Conservation (phyloP, 1,140 invertebrate species). For the Sycophaga agraensis region DNA sequence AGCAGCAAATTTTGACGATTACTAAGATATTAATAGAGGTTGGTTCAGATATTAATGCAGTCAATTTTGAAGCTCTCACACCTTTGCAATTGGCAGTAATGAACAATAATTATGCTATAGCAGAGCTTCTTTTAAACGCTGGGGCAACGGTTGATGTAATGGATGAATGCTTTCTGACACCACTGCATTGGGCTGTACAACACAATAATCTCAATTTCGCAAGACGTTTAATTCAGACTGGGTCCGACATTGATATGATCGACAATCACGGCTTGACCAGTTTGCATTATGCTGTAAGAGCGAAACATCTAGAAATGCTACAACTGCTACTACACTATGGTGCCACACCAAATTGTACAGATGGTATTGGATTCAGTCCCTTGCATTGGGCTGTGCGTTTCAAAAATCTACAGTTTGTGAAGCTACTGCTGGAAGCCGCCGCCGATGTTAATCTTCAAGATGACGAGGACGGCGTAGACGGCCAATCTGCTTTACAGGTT, state of each 20-base stretch:
- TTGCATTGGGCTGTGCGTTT: constrained; percentile 10
- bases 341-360: constrained; percentile 14
- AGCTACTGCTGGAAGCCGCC: not conserved
- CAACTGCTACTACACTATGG: not conserved
- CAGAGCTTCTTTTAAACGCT: not conserved
- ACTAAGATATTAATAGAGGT: not conserved
- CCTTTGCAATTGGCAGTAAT: constrained; percentile 12
- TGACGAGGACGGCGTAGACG: constrained; percentile 2
- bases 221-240: not conserved
- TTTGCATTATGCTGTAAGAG: constrained; percentile 5
- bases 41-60: not conserved
- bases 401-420: not conserved
- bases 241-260: constrained; percentile 4
- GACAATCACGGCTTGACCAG: constrained; percentile 2
- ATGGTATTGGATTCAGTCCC: constrained; percentile 8
- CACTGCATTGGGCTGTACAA: constrained; percentile 5
- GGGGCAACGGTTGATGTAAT: not conserved
- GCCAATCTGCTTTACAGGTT: not conserved
- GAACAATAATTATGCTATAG: not conserved
- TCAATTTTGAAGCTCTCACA: not conserved
- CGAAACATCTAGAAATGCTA: not conserved
- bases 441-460: constrained; percentile 14
- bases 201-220: not conserved
- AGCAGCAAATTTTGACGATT: not conserved
- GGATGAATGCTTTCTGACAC: constrained; percentile 6